These are phyloP conservation scores for Chloroceryle aenea DNA, from an alignment of 2,113 vertebrate species.

Conservation along the genomic window DNA sequence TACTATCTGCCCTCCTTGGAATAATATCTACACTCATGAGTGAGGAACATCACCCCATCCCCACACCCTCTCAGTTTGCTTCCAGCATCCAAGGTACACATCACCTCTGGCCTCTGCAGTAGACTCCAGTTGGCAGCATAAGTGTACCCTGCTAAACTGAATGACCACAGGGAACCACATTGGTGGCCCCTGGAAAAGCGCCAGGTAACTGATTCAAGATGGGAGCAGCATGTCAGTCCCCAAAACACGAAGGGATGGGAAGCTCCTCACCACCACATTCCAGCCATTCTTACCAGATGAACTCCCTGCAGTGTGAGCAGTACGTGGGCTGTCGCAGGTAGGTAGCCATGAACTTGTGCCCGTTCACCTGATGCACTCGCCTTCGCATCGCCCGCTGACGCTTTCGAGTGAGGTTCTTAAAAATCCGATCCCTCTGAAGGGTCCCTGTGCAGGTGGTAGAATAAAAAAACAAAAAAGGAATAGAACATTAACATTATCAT, in stretches of 20 bases:
- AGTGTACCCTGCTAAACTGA: neutral
- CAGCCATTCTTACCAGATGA: slow-evolving; percentile 88
- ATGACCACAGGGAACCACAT: neutral
- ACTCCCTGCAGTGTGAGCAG: slow-evolving; percentile 97
- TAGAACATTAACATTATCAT: fast-evolving
- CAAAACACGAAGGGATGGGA: fast-evolving
- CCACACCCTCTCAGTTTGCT: neutral
- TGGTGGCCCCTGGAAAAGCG: fast-evolving
- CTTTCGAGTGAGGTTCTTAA: slow-evolving; percentile 89
- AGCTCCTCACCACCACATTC: fast-evolving
- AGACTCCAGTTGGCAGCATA: neutral
- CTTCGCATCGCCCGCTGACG: slow-evolving; percentile 91
- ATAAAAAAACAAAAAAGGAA: neutral
- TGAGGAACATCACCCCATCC: neutral
- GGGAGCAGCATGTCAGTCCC: fast-evolving
- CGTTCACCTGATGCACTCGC: slow-evolving; percentile 94
- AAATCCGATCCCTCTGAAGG: slow-evolving; percentile 78
- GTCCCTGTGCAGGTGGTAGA: slow-evolving; percentile 51
- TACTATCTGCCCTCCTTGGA: neutral
- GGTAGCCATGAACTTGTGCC: slow-evolving; percentile 99
- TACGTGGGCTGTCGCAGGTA: slow-evolving; percentile 95
- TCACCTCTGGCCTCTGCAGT: neutral
- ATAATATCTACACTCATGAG: neutral
- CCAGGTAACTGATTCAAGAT: fast-evolving
- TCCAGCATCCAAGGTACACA: neutral